Base-by-base conservation (phyloP, 2,113 vertebrate species). In the Cardinalis cardinalis region DNA sequence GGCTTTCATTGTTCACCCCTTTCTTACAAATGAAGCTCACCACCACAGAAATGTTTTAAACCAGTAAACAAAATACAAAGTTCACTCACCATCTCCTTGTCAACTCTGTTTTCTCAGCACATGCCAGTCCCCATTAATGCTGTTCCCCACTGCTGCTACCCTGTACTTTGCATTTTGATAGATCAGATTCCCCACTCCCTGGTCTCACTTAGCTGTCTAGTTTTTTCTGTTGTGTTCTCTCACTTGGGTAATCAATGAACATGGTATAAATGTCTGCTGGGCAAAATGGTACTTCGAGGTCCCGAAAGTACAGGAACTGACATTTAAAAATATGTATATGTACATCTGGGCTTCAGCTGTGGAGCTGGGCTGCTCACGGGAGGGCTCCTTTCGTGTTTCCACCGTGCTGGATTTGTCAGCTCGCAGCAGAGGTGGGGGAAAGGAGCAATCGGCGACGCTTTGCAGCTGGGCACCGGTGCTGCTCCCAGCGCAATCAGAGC, bases 211-310 rank as follows among this genome's bases (percentile, higher is more conserved):
- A 71, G 60, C 88, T 79, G 86, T 92, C 90, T 36, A 23, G 72
- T 78, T 84, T 75, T 15, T 32, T 76, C 74, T 61, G 31, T 78
- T 75, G 71, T 56, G 53, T 89, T 87, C 88, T 87, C 94, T 81
- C 84, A 76, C 69, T 96, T 80, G 90, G 85, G 90, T 95, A 95
- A 94, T 86, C 91, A 93, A 44, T 89, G 85, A 95, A 92, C 79
- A 63, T 12, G 80, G 55, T 92, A 52, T 89, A 91, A 76, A 78
- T 49, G 64, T 97, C 89, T 91, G 91, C 92, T 95, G 95, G 92
- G 92, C 94, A 93, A 88, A 89, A 73, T 71, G 71, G 29, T 86
- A 64, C 90, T 90, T 92, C 63, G 84, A 44, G 81, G 87, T 88
- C 86, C 75, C 40, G 48, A 40, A 94, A 91, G 69, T 61, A 75